Evolutionary conservation across 2,797 vertebrate genomes (phyloP).

Genomic region (Cyclura pinguis): DNA sequence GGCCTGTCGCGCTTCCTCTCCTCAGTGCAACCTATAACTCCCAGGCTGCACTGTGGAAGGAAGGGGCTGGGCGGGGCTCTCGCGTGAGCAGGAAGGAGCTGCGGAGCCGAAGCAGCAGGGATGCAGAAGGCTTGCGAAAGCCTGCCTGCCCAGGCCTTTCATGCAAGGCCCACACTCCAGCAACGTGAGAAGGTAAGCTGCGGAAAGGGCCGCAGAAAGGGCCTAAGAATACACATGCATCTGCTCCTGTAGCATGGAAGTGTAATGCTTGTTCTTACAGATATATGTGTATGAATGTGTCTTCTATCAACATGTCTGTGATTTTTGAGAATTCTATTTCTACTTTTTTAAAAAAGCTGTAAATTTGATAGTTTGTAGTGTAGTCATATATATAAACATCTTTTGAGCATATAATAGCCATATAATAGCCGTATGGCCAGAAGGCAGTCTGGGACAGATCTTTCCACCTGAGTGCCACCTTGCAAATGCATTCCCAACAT

Average conservation of each 20-base stretch:
- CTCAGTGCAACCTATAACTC: no score
- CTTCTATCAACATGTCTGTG: background rate
- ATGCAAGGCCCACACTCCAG: no score
- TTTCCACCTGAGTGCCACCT: background rate
- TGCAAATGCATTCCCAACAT: background rate
- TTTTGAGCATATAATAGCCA: background rate
- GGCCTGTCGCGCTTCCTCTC: no score
- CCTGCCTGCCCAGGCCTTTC: no score
- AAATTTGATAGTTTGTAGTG: background rate
- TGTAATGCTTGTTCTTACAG: background rate
- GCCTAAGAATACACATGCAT: background rate
- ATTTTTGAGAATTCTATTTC: background rate
- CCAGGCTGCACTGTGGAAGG: no score
- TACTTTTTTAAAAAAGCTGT: background rate
- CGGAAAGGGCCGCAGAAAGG: no score
- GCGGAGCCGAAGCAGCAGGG: no score
- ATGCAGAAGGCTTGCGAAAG: no score
- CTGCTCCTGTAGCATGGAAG: background rate
- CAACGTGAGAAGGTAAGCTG: no score
- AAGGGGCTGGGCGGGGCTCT: no score
- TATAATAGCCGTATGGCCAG: no score
- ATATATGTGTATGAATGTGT: background rate
- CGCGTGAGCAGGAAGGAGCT: no score
- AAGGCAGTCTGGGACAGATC: background rate
- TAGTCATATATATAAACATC: background rate